These are phyloP conservation scores for Macrotus californicus DNA, from an alignment of 2,113 vertebrate genomes.

Conservation along the genomic window DNA sequence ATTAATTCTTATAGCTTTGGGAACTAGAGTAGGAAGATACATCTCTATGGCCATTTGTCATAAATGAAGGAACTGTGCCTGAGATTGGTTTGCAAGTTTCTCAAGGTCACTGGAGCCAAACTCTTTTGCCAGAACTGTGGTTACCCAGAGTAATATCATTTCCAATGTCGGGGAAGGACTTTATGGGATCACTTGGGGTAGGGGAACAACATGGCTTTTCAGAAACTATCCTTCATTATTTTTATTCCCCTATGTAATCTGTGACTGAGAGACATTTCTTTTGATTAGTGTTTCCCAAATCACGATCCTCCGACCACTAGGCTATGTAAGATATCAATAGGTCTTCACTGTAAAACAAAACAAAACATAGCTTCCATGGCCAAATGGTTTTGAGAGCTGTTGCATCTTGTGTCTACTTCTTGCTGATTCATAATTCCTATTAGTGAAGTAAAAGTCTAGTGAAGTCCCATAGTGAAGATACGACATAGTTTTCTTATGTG, in stretches of 20 bases:
- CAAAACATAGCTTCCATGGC: background rate
- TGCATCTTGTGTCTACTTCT: background rate
- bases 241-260: conserved; percentile 25
- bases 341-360: background rate
- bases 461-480: conserved; percentile 24
- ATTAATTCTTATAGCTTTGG: conserved; percentile 68
- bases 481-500: background rate
- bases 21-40: conserved; percentile 30
- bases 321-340: background rate
- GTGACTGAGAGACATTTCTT: conserved; percentile 12
- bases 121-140: conserved; percentile 12
- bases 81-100: conserved; percentile 39
- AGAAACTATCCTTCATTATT: conserved; percentile 43
- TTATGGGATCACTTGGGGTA: background rate
- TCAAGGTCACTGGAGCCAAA: conserved; percentile 53
- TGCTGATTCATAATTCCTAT: conserved; percentile 34
- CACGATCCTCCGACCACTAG: background rate
- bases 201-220: background rate
- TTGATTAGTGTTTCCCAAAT: conserved; percentile 23
- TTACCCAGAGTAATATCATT: conserved; percentile 22
- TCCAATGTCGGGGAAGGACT: background rate
- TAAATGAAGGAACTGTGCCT: conserved; percentile 36
- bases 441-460: background rate
- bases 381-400: conserved; percentile 22
- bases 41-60: conserved; percentile 58